A percentile compares a stretch with the other conserved stretches of the same genome.
phyloP scores from a whole-genome alignment of 37 sponge, comb jelly and placozoan species.

The Geodia barretti region DNA sequence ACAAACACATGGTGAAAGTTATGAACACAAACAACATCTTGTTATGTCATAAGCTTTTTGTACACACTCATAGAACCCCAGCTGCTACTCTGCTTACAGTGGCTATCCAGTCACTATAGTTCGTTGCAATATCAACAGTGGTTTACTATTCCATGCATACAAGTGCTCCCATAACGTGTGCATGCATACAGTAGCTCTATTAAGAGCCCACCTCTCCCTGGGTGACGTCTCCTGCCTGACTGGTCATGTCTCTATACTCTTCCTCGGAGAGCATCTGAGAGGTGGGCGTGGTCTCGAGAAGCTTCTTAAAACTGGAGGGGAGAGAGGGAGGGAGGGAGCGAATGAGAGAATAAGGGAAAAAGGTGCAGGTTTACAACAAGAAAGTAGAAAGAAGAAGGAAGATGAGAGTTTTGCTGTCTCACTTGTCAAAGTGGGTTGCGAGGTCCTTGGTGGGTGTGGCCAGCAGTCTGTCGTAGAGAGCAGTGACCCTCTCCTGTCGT shows the following conservation, averaged over 20 bases:
- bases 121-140: too few species aligned
- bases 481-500: slow-evolving; percentile 29
- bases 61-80: too few species aligned
- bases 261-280: slow-evolving; percentile 11
- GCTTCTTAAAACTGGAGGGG: slow-evolving; percentile 18
- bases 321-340: background rate
- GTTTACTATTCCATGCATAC: too few species aligned
- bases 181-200: background rate
- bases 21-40: background rate
- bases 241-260: slow-evolving; percentile 1
- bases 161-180: too few species aligned
- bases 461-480: slow-evolving; percentile 70
- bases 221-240: background rate
- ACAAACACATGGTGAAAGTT: background rate
- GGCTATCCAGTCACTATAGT: too few species aligned
- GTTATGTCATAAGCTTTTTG: background rate
- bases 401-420: slow-evolving; percentile 20
- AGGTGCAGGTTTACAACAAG: too few species aligned
- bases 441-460: slow-evolving; percentile 64
- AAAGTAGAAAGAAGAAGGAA: background rate
- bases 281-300: background rate
- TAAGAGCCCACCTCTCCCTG: background rate
- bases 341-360: background rate
- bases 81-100: too few species aligned
- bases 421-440: slow-evolving; percentile 79